A percentile compares a stretch with the other conserved stretches of the same genome.
These are phyloP conservation scores for Antheraea yamamai DNA, from an alignment of 2,888 invertebrate species.

Conservation along the genomic window DNA sequence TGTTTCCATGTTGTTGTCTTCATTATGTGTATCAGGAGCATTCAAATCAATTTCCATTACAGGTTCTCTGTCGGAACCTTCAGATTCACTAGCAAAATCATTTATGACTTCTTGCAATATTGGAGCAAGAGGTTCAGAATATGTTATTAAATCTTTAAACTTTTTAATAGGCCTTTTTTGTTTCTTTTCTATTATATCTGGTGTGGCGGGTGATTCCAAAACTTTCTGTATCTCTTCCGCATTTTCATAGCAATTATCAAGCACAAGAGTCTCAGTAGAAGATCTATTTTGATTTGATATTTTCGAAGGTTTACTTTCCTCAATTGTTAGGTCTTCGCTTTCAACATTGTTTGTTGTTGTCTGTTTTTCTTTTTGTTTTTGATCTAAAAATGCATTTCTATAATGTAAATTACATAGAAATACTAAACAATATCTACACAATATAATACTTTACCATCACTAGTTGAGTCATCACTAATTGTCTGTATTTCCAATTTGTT, in stretches of 20 bases:
- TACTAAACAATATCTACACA: conserved; percentile 15
- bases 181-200: conserved; percentile 26
- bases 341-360: conserved; percentile 46
- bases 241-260: conserved; percentile 58
- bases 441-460: conserved; percentile 45
- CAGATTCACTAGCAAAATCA: conserved; percentile 64
- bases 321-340: conserved; percentile 59
- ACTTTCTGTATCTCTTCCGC: conserved; percentile 58
- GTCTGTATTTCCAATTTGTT: conserved; percentile 55
- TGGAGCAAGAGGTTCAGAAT: conserved; percentile 63
- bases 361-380: conserved; percentile 39
- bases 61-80: conserved; percentile 33
- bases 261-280: conserved; percentile 66
- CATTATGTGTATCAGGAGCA: conserved; percentile 23
- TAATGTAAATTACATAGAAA: conserved; percentile 15
- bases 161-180: neutral
- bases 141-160: conserved; percentile 55
- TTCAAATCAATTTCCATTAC: conserved; percentile 25
- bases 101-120: conserved; percentile 61
- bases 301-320: conserved; percentile 57
- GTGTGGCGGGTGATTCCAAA: conserved; percentile 42
- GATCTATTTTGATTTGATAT: conserved; percentile 55
- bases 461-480: conserved; percentile 47
- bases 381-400: conserved; percentile 41
- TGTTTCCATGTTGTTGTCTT: neutral